Conservation (phyloP, 2,888 invertebrate genomes). For the Dryomyza anilis region DNA sequence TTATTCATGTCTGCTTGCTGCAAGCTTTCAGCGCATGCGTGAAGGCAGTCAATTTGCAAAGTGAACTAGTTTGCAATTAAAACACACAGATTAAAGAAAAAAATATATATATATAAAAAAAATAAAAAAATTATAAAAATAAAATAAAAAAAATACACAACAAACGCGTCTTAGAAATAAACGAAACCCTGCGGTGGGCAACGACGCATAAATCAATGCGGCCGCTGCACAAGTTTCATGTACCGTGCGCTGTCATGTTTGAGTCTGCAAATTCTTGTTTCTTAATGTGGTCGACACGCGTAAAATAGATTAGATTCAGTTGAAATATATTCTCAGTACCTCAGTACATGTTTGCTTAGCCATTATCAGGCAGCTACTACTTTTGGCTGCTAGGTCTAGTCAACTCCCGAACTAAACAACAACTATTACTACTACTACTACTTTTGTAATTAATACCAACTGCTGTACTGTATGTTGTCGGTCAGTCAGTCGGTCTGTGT, state of each 20-base stretch:
- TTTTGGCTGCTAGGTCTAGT: neutral
- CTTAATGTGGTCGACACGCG: conserved; percentile 1
- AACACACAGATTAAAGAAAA: neutral
- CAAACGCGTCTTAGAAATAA: too few relatives aligned
- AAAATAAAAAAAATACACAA: neutral
- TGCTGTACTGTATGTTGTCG: neutral
- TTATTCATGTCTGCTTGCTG: neutral
- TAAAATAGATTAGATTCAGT: neutral
- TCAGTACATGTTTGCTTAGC: too few relatives aligned
- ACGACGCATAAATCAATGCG: neutral
- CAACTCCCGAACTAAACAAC: neutral
- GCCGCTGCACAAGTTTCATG: neutral
- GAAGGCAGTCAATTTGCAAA: conserved; percentile 10
- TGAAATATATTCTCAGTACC: too few relatives aligned
- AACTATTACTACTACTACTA: too few relatives aligned
- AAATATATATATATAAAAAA: neutral
- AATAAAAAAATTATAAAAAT: neutral
- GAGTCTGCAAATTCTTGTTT: too few relatives aligned
- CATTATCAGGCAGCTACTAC: neutral
- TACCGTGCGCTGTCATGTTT: too few relatives aligned
- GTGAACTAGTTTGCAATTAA: conserved; percentile 32
- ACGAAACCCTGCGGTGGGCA: neutral
- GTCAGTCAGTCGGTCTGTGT: neutral
- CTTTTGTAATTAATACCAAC: neutral
- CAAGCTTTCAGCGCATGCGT: conserved; percentile 11